Conservation (phyloP, 2,797 vertebrate genomes). For the Ispidina lecontei region DNA sequence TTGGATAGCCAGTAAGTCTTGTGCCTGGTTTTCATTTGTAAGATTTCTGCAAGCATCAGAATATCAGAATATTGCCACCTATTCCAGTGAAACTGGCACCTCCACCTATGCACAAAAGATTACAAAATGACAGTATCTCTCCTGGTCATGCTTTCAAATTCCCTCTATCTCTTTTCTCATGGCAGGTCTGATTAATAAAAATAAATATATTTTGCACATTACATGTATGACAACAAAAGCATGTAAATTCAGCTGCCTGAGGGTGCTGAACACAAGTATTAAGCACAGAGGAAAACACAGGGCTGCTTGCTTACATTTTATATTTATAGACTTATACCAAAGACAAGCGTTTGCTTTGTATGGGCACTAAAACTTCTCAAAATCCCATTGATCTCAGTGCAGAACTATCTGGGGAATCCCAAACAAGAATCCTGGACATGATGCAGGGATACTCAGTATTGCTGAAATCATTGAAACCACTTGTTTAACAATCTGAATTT, state of each 20-base stretch:
- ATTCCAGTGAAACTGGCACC: constrained; percentile 5
- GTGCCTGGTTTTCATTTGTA: constrained; percentile 32
- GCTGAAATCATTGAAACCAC: not conserved
- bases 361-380: not conserved
- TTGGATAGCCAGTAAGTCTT: constrained; percentile 21
- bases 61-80: constrained; percentile 30
- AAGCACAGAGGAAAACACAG: not conserved
- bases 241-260: constrained; percentile 5
- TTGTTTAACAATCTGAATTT: not conserved
- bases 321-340: not conserved
- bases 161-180: not conserved
- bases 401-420: not conserved
- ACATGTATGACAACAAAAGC: not conserved
- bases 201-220: not conserved
- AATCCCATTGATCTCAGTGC: not conserved
- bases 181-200: constrained; percentile 25
- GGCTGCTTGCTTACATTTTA: not conserved
- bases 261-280: not conserved
- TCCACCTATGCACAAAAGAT: constrained; percentile 3
- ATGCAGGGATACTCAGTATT: not conserved
- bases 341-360: not conserved
- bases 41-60: constrained; percentile 27
- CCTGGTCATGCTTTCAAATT: not conserved
- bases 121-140: not conserved
- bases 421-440: not conserved